Evolutionary conservation across 2,888 invertebrate species (phyloP).

Genomic region (Lithophane leautieri): DNA sequence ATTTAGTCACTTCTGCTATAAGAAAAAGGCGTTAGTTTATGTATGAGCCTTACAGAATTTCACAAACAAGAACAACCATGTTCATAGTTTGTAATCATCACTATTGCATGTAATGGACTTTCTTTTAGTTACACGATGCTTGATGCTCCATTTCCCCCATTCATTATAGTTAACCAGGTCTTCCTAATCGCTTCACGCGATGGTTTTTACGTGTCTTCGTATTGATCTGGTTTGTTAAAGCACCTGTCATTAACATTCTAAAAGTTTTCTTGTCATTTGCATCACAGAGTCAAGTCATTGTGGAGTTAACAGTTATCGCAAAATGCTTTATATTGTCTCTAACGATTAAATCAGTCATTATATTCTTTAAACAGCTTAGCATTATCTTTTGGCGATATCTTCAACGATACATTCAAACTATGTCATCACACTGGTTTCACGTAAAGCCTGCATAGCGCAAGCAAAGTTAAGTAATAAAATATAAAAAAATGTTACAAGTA

Average conservation of each 20-base stretch:
- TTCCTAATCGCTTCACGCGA: constrained; percentile 48
- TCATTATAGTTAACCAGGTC: constrained; percentile 52
- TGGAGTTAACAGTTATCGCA: not conserved
- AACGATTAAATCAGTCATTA: not conserved
- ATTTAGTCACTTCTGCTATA: not conserved
- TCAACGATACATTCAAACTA: not conserved
- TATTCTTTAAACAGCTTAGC: not conserved
- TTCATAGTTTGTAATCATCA: constrained; percentile 24
- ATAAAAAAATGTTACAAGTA: not conserved
- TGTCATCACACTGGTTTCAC: not conserved
- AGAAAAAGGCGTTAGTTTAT: not conserved
- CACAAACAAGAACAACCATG: constrained; percentile 19
- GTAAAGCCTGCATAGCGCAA: not conserved
- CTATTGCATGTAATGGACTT: constrained; percentile 55
- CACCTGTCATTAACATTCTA: constrained; percentile 23
- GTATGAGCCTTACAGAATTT: constrained; percentile 16
- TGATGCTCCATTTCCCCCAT: constrained; percentile 53
- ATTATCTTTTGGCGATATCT: not conserved
- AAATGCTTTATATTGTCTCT: not conserved
- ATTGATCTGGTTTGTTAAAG: constrained; percentile 12
- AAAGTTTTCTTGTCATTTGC: not conserved
- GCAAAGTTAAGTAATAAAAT: not conserved
- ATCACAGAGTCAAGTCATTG: not conserved
- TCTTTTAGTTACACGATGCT: constrained; percentile 55
- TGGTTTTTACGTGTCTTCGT: constrained; percentile 21